phyloP scores from a whole-genome alignment of 2,113 vertebrate genomes.

The Elephantulus edwardii region DNA sequence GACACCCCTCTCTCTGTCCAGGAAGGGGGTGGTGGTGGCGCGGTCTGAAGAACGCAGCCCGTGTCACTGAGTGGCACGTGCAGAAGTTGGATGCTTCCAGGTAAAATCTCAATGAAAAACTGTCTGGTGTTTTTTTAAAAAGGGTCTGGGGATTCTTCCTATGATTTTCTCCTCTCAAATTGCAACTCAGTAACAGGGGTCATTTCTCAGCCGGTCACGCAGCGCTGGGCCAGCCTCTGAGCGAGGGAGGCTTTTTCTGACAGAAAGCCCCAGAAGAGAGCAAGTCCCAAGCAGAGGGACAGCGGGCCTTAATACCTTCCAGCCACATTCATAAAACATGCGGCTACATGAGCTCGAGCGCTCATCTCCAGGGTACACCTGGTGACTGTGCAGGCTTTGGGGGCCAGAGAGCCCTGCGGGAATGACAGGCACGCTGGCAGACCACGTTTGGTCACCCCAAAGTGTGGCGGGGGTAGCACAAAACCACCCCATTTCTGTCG shows the following conservation, averaged over 20 bases:
- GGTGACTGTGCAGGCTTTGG: too few species aligned
- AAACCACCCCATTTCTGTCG: neutral
- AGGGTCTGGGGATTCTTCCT: neutral
- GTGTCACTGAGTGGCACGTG: neutral
- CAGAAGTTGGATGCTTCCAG: too few species aligned
- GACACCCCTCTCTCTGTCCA: neutral
- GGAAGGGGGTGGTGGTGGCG: neutral
- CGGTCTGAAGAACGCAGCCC: neutral
- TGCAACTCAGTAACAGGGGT: neutral
- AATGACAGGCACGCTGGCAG: neutral
- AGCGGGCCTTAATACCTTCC: too few species aligned
- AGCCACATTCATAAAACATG: too few species aligned
- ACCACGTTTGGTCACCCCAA: neutral
- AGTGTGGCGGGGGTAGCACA: constrained; percentile 1
- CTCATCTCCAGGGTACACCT: too few species aligned
- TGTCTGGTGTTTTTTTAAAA: too few species aligned
- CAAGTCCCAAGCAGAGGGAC: too few species aligned
- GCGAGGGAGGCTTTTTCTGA: too few species aligned
- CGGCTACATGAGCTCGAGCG: too few species aligned
- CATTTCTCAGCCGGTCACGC: neutral
- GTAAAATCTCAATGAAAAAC: too few species aligned
- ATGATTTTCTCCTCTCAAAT: neutral
- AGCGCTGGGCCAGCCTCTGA: neutral
- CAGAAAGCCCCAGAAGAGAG: too few species aligned
- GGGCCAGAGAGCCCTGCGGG: neutral